Percentiles rank a stretch among this genome's conserved stretches.
Conservation (phyloP, 2,113 vertebrate species). For the Heterochromis multidens region DNA sequence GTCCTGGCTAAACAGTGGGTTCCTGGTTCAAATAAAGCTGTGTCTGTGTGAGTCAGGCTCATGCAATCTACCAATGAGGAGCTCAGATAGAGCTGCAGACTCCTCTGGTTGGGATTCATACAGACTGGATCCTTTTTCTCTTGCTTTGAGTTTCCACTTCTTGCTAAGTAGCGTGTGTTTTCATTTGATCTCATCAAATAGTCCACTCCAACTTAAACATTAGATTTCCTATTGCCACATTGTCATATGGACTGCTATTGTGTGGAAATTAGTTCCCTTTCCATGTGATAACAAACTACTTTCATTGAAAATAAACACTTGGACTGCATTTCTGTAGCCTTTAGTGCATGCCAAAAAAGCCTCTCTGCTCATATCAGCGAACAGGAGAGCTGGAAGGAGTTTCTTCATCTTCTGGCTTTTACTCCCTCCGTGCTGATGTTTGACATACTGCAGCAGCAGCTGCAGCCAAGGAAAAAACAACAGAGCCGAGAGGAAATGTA, state of each 20-base stretch:
- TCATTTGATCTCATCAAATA: conserved; percentile 11
- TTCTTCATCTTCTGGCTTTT: not conserved
- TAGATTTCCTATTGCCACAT: conserved; percentile 41
- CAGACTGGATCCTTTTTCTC: not conserved
- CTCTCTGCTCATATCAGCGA: not conserved
- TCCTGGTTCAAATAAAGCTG: not conserved
- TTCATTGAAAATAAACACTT: conserved; percentile 46
- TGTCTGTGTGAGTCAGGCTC: conserved; percentile 8
- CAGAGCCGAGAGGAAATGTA: not conserved
- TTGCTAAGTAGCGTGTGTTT: conserved; percentile 12
- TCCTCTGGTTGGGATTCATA: not conserved
- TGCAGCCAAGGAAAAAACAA: not conserved
- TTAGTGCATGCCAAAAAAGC: conserved; percentile 7
- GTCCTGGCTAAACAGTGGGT: not conserved
- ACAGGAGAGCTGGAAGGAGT: not conserved
- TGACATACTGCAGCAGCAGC: conserved; percentile 22
- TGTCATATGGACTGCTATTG: conserved; percentile 32
- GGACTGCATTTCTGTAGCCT: not conserved
- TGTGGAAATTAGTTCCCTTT: conserved; percentile 42
- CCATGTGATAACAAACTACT: conserved; percentile 34
- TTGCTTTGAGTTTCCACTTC: not conserved
- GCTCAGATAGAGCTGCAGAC: not conserved
- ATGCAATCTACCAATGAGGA: not conserved
- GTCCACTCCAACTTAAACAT: not conserved
- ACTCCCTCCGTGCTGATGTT: not conserved